Base-by-base conservation (phyloP, 1,140 invertebrate species). In the Tigriopus japonicus region DNA sequence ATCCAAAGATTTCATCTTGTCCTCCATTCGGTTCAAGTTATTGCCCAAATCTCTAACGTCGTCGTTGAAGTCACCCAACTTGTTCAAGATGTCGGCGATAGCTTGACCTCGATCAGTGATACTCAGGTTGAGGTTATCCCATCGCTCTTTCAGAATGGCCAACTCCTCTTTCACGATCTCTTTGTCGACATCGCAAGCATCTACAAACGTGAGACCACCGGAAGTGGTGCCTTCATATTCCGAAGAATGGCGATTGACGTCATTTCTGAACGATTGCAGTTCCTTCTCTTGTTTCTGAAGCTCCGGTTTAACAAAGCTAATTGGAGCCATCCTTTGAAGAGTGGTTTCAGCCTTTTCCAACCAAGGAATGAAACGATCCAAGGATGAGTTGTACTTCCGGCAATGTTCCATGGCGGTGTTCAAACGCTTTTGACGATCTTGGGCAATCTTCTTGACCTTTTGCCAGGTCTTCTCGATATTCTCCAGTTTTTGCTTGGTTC, bases 351-450 rank as follows among this genome's bases (percentile, higher is more conserved):
- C 84, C 62, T 86, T 82, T 35, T 81, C 74, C 52, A 96, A 69
- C 90, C 91, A 95, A 0, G 88, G 84, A 0, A 87, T 69, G 75
- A 95, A 92, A 0, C 79, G 77, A 65, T 93, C 89, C 60, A 87
- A 80, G 1, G 81, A 80, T 65, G 80, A 79, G 66, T 85, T 84
- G 71, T 88, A 96, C 70, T 91, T 91, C 63, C 85, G 84, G 69
- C 87, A 92, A 68, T 92, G 87, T 71, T 93, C 88, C 74, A 84
- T 84, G 70, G 86, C 87, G 0, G 86, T 89, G 67, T 91, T 86
- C 13, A 93, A 72, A 65, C 84, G 77, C 0, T 82, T 87, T 64
- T 92, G 82, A 41, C 87, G 76, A 64, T 91, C 87, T 28, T 87
- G 76, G 0, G 84, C 82, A 66, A 88, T 85, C 63, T 87, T 84